Evolutionary conservation across 1,140 invertebrate genomes (phyloP), one percentile per base, ranked within the genome.

Genomic region (Dendrolimus punctatus): DNA sequence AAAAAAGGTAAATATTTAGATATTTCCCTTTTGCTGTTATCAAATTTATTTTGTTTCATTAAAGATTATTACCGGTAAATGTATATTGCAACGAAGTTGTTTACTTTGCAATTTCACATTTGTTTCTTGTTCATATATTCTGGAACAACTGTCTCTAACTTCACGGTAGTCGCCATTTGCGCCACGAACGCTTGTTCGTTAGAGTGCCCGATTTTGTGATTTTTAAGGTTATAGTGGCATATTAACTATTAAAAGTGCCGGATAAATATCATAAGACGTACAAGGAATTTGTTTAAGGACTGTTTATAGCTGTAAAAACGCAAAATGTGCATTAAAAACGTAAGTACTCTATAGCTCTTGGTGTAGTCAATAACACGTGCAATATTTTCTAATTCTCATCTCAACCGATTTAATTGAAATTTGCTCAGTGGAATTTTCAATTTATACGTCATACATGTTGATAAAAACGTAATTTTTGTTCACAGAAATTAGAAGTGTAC

Each of bases 111-210:
- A 23, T 23, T 23, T 23, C 23, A 23, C 3, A 23, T n/a, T n/a
- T 23, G 23, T 23, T 23, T 3, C 23, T 23, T 23, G 23, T 23
- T 23, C 23, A 23, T 23, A 23, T 23, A 23, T 23, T 23, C 23
- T 23, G 23, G 1, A 23, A 3, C 23, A 23, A 23, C 23, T 23
- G 23, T 23, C 23, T 23, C 46, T 47, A 55, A 50, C 50, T 79
- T 81, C 78, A 66, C 7, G 53, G 38, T 55, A 67, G 80, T 84
- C 76, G 80, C 80, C 80, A 84, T 84, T 81, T 75, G 65, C 68
- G 75, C 76, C 76, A 77, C 78, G 76, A 73, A 68, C 46, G 60
- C 68, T 71, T 54, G 57, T 58, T 55, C 62, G 52, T 66, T 66
- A 70, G 71, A 71, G 66, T 76, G 68, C 23, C 66, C 58, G 61